Evolutionary conservation across 2,888 invertebrate species (phyloP).

Genomic region (Dermolepida albohirtum): DNA sequence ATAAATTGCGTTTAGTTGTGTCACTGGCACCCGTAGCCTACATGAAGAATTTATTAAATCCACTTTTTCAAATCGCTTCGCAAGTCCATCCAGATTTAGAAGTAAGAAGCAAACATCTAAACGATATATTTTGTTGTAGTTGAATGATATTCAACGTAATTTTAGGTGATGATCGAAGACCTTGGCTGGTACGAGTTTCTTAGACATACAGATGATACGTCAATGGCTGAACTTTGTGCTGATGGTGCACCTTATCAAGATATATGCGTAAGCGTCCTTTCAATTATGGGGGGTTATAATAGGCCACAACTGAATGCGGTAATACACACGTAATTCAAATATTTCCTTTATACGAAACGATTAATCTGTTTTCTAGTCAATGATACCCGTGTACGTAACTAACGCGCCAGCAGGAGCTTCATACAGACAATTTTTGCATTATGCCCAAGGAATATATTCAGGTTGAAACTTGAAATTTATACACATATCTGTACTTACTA

Average conservation of each 20-base stretch:
- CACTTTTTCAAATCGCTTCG: conserved; percentile 60
- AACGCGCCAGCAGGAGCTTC: conserved; percentile 59
- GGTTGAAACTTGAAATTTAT: conserved; percentile 53
- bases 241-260: conserved; percentile 36
- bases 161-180: conserved; percentile 20
- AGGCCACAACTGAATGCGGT: conserved; percentile 47
- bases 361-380: conserved; percentile 49
- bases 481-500: too few relatives aligned
- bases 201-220: not conserved
- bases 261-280: conserved; percentile 39
- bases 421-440: conserved; percentile 76
- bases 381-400: conserved; percentile 64
- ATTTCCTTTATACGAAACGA: not conserved
- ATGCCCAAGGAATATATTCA: conserved; percentile 72
- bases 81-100: conserved; percentile 7
- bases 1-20: conserved; percentile 70
- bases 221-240: conserved; percentile 18
- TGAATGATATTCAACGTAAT: not conserved
- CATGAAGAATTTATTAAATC: conserved; percentile 66
- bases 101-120: not conserved
- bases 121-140: too few relatives aligned
- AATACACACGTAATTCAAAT: conserved; percentile 17
- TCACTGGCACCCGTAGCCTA: conserved; percentile 73
- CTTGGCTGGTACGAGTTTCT: conserved; percentile 21
- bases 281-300: conserved; percentile 44